Percentiles rank a stretch among this genome's conserved stretches.
Conservation (phyloP, 2,888 invertebrate genomes). For the Syrphus vitripennis region DNA sequence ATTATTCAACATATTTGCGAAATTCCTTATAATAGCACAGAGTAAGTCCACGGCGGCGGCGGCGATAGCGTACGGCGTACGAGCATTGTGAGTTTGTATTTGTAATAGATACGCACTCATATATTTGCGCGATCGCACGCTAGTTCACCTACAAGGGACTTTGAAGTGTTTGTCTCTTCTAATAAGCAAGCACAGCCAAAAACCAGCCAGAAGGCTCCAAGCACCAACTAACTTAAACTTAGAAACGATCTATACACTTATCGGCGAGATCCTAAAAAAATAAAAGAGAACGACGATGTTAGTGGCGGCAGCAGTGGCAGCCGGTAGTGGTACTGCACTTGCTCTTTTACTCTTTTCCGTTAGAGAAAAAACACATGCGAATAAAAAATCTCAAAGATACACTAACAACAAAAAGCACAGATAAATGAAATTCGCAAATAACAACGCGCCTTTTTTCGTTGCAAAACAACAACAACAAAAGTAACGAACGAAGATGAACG, state of each 20-base stretch:
- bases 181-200: conserved; percentile 46
- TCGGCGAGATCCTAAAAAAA: conserved; percentile 30
- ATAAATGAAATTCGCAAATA: conserved; percentile 54
- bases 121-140: conserved; percentile 51
- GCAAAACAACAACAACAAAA: conserved; percentile 1
- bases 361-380: conserved; percentile 25
- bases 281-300: conserved; percentile 9
- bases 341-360: conserved; percentile 56
- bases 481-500: conserved; percentile 19
- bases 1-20: conserved; percentile 71
- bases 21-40: conserved; percentile 63
- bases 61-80: neutral
- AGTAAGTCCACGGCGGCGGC: too few species aligned
- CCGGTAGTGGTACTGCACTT: conserved; percentile 38
- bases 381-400: conserved; percentile 38
- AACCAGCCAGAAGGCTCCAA: neutral
- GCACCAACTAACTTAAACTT: neutral
- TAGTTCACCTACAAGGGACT: conserved; percentile 64
- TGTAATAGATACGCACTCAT: conserved; percentile 70
- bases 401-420: conserved; percentile 16
- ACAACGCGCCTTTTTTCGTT: conserved; percentile 29
- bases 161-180: conserved; percentile 52
- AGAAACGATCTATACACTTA: neutral
- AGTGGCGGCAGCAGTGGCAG: neutral
- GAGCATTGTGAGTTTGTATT: conserved; percentile 33